phyloP scores from a whole-genome alignment of 2,797 vertebrate species.

The Nothura maculosa region DNA sequence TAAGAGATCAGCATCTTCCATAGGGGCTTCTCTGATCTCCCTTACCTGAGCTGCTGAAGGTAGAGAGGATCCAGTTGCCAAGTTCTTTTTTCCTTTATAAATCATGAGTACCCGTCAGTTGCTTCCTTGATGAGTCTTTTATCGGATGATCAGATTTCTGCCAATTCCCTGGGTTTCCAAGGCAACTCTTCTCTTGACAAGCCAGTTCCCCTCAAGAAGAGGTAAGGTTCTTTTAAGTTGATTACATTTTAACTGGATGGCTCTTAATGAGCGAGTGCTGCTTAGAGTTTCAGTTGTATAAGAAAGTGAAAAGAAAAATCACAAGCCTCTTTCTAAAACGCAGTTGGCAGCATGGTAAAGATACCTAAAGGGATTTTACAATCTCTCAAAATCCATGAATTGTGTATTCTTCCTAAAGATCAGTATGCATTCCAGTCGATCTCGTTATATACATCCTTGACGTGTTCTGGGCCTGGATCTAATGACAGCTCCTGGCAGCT shows the following conservation, averaged over 20 bases:
- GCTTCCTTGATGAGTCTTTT: constrained; percentile 54
- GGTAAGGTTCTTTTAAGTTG: constrained; percentile 53
- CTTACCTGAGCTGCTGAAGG: neutral
- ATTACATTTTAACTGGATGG: constrained; percentile 53
- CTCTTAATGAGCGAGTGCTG: constrained; percentile 23
- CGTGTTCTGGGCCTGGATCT: neutral
- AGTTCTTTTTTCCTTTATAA: constrained; percentile 18
- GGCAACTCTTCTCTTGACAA: constrained; percentile 59
- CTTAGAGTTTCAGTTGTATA: neutral
- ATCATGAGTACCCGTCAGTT: constrained; percentile 35
- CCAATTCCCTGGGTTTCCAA: constrained; percentile 69
- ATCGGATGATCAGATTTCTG: constrained; percentile 57
- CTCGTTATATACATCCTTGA: neutral
- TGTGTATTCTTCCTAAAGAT: neutral
- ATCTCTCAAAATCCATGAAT: neutral
- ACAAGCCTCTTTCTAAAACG: neutral
- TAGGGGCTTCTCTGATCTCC: neutral
- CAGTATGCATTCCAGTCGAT: neutral
- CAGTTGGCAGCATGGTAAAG: neutral
- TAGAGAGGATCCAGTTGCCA: constrained; percentile 15
- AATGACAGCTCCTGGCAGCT: neutral
- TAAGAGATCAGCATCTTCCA: neutral
- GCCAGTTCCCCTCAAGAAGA: constrained; percentile 54
- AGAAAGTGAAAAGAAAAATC: neutral
- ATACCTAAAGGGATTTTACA: neutral